Evolutionary conservation across 2,113 vertebrate species (phyloP), one percentile per base, ranked within the genome.

Genomic region (Smithornis capensis): DNA sequence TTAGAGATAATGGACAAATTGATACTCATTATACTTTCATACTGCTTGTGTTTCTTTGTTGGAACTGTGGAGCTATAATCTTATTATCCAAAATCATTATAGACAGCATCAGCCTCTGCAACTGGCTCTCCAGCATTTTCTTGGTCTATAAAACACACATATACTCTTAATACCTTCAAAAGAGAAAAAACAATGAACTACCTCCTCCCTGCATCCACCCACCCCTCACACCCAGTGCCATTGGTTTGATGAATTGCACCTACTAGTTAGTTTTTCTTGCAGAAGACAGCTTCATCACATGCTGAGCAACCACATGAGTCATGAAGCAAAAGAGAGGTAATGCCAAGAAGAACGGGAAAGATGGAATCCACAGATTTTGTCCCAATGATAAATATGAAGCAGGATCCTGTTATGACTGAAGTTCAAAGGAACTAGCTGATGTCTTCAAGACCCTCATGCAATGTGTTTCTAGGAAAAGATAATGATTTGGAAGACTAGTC

Each of bases 1-100:
- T 94, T 96, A 94, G 73, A 52, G 71, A 86, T 94, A 96, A 97
- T 81, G 65, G 73, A 75, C 60, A 96, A 95, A 96, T 85, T 95
- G 91, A 96, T 94, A 95, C 83, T 88, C 49, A 63, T 42, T 73
- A 37, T 78, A 69, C 15, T 83, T 92, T 81, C 65, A 69, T 84
- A 49, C 38, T 7, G 6, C 19, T 92, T 86, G 12, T 89, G 57
- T 81, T 65, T 92, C 49, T 79, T n/a, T 89, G 38, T 73, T 83
- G 63, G 59, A 77, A 89, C 62, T 79, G 40, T 63, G 28, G 42
- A 89, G 87, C 50, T 86, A 64, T 74, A 94, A 94, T 93, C 93
- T 94, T 95, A 76, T 83, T 92, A 96, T 91, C 89, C 92, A 56
- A 42, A 27, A 93, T 28, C 31, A 74, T 67, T 81, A 79, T 4